Base-by-base conservation (phyloP, 2,113 vertebrate species). In the Aepyceros melampus region DNA sequence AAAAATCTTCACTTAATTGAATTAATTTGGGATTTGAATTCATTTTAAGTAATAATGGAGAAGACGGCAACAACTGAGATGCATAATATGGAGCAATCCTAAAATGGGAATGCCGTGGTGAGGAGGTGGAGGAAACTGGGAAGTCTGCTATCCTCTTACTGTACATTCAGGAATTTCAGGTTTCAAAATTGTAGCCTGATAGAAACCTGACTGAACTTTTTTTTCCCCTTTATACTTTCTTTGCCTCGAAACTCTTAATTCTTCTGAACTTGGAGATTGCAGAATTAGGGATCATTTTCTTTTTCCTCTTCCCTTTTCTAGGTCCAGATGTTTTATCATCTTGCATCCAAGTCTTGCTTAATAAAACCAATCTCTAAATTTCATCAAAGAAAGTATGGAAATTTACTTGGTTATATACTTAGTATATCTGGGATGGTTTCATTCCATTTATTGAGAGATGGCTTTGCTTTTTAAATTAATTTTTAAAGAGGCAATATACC, bases 401-500 rank as follows among this genome's bases (percentile, higher is more conserved):
- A 79, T 89, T 84, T 94, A 67, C 86, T 83, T 94, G 58, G 33
- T 91, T 60, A 53, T 91, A 33, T 83, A 91, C 67, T 91, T 82
- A 33, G 15, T 45, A 19, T 93, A 86, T 87, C 67, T 95, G 31
- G 67, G 83, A 78, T 74, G 76, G 71, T 91, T 96, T 96, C 91
- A 89, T 94, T 96, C 10, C 56, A 76, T 94, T 95, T 95, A 94
- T 47, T 67, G 94, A 86, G 95, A 85, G 87, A 78, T 83, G 56
- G 27, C 40, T 51, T 95, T 91, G 64, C 81, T 96, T 92, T 87
- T 85, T 94, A 92, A 95, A 96, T 96, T 85, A 95, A 90, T 96
- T 93, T 97, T 97, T 97, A 95, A 98, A 94, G 87, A 94, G 56
- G 64, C 47, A 78, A 0, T 97, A 47, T 93, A 43, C 43, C 74